Base-by-base conservation (phyloP, 2,888 invertebrate species). In the Tillus elongatus region DNA sequence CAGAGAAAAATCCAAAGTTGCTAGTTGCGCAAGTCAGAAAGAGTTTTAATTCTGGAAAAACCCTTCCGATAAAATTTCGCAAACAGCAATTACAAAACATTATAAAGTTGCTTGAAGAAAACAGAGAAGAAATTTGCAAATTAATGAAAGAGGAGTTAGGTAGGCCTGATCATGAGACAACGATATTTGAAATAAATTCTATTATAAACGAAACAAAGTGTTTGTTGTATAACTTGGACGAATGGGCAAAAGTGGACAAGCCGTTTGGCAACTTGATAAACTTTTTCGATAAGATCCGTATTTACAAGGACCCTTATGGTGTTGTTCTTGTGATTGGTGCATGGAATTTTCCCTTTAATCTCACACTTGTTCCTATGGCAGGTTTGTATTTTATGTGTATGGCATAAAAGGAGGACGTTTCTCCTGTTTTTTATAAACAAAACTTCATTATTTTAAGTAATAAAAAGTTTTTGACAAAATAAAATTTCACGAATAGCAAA, bases 281-380 rank as follows among this genome's bases (percentile, higher is more conserved):
- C 58, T 58, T 84, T n/a, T 58, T 87, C 40, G 87, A 87, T 53
- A 72, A 74, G 12, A 75, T 85, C 3, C 70, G 78, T 40, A 77
- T 87, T 51, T 75, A 74, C 56, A 81, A 83, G 47, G 95, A 97
- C 53, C 97, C 97, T 0, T 89, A 78, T 59, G 97, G 97, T 14
- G 88, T 95, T 19, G 85, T 81, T 2, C 72, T 97, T 2, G 70
- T 88, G 1, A 79, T 89, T 44, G 89, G 92, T 1, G 85, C 96
- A 0, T 98, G 96, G 97, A 98, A 97, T 70, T 97, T 96, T 68
- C 96, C 97, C 0, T 59, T 96, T 13, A 87, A 90, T 54, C 69
- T 96, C 36, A 68, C 80, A 2, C 57, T 93, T 13, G 65, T 81
- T 39, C 95, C 95, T 1, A 66, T 90, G 49, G 70, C 80, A 2